Evolutionary conservation across 1,140 invertebrate species (phyloP), one percentile per base, ranked within the genome.

Genomic region (Tetramorium simillimum): DNA sequence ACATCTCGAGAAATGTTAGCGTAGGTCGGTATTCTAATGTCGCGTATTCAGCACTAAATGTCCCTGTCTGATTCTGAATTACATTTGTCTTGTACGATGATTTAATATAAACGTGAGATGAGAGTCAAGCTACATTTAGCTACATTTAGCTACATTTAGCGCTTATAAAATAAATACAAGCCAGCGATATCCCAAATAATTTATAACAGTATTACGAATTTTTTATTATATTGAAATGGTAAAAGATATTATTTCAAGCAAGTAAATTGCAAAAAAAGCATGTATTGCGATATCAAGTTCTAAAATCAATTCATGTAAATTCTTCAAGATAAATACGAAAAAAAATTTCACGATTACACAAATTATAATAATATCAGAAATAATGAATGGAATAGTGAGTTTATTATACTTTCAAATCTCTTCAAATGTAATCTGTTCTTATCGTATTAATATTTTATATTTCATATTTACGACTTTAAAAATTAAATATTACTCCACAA

Each of bases 11-110:
- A 81, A 33, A 70, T 81, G 63, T 81, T 81, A 49, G 33, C 63
- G 65, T 81, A 81, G 77, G 77, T 70, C 77, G 63, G 46, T 70
- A 70, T 80, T 80, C 77, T 33, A 21, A 80, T 81, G 63, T 70
- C 63, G 70, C 21, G 63, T 81, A 81, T 81, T 81, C 77, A 53
- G 33, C 33, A 56, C 77, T 81, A 81, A 63, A 81, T 70, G 63
- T 80, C 33, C 40, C 33, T 69, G 77, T 81, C 62, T 5, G 33
- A 80, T 80, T 69, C 46, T 24, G 10, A 81, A n/a, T 80, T 69
- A 80, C 63, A 80, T 69, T 80, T 80, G 62, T 69, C 77, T 53
- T 69, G 43, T 53, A 53, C 28, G 62, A 40, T 21, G 77, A 28
- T 80, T 53, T 67, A 80, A 80, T 69, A 69, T 37, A n/a, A 40